A percentile compares a stretch with the other conserved stretches of the same genome.
Conservation (phyloP, 2,113 vertebrate species). For the Nannospalax galili region DNA sequence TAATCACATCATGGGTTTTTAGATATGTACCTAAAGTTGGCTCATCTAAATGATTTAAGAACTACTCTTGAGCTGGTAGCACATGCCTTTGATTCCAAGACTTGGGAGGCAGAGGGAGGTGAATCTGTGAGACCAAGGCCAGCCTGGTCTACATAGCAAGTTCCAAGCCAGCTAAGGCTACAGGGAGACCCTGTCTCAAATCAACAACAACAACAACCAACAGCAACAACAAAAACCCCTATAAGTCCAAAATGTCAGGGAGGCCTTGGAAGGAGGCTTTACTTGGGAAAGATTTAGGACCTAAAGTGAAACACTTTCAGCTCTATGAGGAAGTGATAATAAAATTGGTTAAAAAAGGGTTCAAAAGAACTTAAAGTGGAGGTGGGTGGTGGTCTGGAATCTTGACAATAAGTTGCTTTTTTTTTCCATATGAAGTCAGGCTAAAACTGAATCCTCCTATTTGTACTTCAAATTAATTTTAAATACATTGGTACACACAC, state of each 20-base stretch:
- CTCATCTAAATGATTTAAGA: not conserved
- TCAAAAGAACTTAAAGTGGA: constrained; percentile 27
- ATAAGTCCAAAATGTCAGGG: not conserved
- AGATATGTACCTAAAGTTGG: not conserved
- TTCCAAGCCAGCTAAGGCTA: too few species aligned
- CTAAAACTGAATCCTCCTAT: constrained; percentile 61
- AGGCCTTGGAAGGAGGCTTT: not conserved
- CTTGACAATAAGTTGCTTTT: constrained; percentile 49
- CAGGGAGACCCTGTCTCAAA: too few species aligned
- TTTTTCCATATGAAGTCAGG: constrained; percentile 23
- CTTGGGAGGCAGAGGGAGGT: too few species aligned
- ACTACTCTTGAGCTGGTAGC: too few species aligned
- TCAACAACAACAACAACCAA: too few species aligned
- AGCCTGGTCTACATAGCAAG: too few species aligned
- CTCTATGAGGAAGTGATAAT: not conserved
- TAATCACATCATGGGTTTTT: not conserved
- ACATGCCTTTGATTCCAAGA: too few species aligned
- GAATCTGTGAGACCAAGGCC: too few species aligned
- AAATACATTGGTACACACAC: constrained; percentile 20
- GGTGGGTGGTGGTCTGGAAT: not conserved
- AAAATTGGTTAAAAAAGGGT: constrained; percentile 35
- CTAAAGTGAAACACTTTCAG: not conserved
- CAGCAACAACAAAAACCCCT: too few species aligned
- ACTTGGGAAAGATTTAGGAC: constrained; percentile 26
- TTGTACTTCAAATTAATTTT: constrained; percentile 56